Base-by-base conservation (phyloP, 2,113 vertebrate species). In the Bombycilla garrulus region DNA sequence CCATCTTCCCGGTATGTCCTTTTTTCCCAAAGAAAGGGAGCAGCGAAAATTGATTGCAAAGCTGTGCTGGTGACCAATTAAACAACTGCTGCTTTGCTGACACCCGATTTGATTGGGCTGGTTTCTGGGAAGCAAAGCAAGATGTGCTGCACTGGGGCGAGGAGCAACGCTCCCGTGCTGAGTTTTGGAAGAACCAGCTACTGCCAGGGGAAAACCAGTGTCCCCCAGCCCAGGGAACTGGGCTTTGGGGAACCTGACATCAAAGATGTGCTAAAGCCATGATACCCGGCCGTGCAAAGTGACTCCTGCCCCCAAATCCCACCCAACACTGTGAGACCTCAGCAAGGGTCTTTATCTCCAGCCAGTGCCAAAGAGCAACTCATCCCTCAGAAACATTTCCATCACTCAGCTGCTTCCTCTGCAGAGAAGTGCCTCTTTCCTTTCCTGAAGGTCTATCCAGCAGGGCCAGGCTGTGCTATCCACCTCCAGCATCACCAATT, bases 281-380 rank as follows among this genome's bases (percentile, higher is more conserved):
- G 2, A 38, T 35, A 53, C 6, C 6, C 0, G 0, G 38, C 31
- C 6, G 2, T 0, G 15, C 31, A 29, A 18, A 84, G 38, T 57
- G 21, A 3, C 24, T 44, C 58, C 54, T 17, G 22, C 44, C 20
- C n/a, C 38, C 24, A 45, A 53, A 79, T 6, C 50, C 54, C 60
- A 47, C 13, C 19, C 2, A 15, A 1, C 3, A 29, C 14, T 10
- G 38, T 11, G 70, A 81, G 45, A 40, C 7, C 53, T 26, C 51
- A 36, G 60, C 44, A 50, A 31, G 29, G 35, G 35, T n/a, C 42
- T 57, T n/a, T 6, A 29, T 13, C 16, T 57, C 51, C 35, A 57
- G 60, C 29, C 51, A 25, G 61, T 35, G 51, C 21, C 2, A 0
- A 76, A 24, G 44, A 50, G 53, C 62, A 77, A 36, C 53, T 77